These are phyloP conservation scores for Lasiurus cinereus DNA, from an alignment of 2,113 vertebrate species.

Conservation along the genomic window DNA sequence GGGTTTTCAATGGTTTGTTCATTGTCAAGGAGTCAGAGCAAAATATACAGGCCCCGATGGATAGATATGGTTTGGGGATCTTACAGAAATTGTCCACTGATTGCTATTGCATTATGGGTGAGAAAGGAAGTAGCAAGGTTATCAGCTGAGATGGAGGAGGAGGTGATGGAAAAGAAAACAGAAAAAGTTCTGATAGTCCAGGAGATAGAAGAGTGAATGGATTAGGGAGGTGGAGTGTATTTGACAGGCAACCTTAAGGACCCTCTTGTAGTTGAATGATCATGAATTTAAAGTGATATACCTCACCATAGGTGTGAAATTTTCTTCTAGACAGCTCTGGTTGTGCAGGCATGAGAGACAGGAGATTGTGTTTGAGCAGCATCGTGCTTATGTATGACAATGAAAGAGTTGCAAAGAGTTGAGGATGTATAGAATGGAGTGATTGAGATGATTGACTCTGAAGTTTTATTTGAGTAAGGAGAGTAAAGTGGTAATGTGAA, in stretches of 20 bases:
- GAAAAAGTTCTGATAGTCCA: background rate
- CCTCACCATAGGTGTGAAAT: background rate
- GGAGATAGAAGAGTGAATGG: background rate
- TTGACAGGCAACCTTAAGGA: background rate
- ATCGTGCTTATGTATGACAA: background rate
- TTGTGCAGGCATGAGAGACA: background rate
- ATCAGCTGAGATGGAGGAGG: background rate
- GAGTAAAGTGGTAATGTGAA: background rate
- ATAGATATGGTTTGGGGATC: background rate
- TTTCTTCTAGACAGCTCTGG: background rate
- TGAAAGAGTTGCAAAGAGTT: background rate
- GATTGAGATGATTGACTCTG: background rate
- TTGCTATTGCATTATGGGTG: background rate
- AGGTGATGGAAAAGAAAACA: background rate
- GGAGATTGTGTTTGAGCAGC: background rate
- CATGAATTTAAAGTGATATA: background rate
- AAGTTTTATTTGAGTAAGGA: background rate
- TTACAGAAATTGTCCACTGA: background rate
- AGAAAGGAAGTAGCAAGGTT: background rate
- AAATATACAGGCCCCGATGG: background rate
- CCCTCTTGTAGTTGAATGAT: background rate
- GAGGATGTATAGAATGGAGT: background rate
- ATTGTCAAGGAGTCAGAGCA: background rate
- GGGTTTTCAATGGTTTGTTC: background rate
- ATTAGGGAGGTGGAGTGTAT: background rate